Conservation (phyloP, 1,140 invertebrate species). For the Atta texana region DNA sequence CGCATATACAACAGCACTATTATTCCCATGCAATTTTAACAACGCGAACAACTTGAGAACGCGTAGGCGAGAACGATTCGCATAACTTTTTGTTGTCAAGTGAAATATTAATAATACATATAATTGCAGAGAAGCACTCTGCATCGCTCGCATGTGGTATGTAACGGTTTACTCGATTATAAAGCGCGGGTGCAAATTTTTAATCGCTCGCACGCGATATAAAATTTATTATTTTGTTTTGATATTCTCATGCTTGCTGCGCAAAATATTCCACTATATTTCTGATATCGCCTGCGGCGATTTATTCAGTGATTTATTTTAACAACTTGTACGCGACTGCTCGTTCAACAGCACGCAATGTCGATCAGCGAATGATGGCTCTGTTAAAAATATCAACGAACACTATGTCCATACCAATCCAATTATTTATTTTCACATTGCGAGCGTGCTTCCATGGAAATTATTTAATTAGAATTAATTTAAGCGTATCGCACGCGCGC, state of each 20-base stretch:
- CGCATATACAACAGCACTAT: not conserved
- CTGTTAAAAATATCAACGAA: slow-evolving; percentile 32
- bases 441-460: slow-evolving; percentile 10
- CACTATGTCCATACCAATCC: not conserved
- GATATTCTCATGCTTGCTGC: not conserved
- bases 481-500: not conserved
- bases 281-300: slow-evolving; percentile 17
- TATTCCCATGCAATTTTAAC: not conserved
- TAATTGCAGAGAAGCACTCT: not conserved
- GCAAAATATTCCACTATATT: slow-evolving; percentile 29
- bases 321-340: slow-evolving; percentile 7
- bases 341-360: slow-evolving; percentile 13
- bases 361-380: not conserved
- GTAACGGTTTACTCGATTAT: slow-evolving; percentile 41
- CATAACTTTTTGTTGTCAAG: not conserved
- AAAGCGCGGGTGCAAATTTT: slow-evolving; percentile 30
- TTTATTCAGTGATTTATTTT: slow-evolving; percentile 42
- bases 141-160: not conserved
- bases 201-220: slow-evolving; percentile 16
- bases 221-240: slow-evolving; percentile 37
- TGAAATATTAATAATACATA: slow-evolving; percentile 15
- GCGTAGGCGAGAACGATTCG: not conserved
- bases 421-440: slow-evolving; percentile 29
- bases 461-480: slow-evolving; percentile 56
- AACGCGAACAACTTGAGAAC: not conserved